A percentile compares a stretch with the other conserved stretches of the same genome.
Conservation (phyloP, 2,797 vertebrate genomes). For the Pipistrellus nathusii region DNA sequence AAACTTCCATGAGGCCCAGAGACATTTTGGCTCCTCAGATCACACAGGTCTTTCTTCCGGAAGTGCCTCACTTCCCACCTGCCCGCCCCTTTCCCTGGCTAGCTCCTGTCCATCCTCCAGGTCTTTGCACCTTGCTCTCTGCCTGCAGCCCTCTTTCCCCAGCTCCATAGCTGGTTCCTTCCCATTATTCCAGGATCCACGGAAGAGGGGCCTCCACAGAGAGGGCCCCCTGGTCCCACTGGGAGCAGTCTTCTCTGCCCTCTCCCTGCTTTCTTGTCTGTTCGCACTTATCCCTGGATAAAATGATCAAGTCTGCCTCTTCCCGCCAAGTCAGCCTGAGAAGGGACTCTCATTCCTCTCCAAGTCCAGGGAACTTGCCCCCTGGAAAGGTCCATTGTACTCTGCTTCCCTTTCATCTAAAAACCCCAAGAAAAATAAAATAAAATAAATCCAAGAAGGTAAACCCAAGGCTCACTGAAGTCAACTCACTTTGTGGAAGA, state of each 20-base stretch:
- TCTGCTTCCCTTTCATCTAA: neutral
- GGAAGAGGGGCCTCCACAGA: neutral
- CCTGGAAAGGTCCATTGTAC: fast-evolving
- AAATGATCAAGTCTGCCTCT: neutral
- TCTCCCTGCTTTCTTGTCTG: neutral
- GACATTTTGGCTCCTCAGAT: too few species aligned
- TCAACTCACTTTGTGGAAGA: neutral
- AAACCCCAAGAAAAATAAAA: neutral
- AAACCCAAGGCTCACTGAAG: neutral
- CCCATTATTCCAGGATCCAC: neutral
- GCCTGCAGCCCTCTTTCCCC: neutral
- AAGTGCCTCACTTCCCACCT: fast-evolving
- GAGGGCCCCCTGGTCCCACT: neutral
- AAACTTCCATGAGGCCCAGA: neutral
- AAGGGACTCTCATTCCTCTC: neutral
- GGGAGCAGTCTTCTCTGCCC: neutral
- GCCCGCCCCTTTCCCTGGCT: fast-evolving
- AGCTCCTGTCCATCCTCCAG: neutral
- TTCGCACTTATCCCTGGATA: neutral
- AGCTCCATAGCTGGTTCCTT: neutral
- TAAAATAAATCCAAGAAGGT: too few species aligned
- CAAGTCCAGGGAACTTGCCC: neutral
- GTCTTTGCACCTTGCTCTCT: neutral
- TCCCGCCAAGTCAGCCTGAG: neutral
- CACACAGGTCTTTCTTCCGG: neutral